Evolutionary conservation across 2,888 invertebrate species (phyloP), one percentile per base, ranked within the genome.

Genomic region (Acleris emargana): DNA sequence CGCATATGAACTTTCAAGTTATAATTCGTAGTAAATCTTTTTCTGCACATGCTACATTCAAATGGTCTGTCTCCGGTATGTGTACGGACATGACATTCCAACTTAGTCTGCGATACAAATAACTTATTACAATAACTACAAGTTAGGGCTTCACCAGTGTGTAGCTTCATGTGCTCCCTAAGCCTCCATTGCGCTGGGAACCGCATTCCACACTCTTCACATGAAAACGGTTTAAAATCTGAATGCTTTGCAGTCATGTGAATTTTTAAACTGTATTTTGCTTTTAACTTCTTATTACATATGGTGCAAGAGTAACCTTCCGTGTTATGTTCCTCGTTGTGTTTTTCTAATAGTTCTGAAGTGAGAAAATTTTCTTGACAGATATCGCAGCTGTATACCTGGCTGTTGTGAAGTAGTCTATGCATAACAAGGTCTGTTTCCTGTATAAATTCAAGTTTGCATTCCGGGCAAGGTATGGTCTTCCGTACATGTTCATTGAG

Each of bases 141-240:
- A 1, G 54, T 49, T 5, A 64, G 32, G 11, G 52, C 49, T 18
- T 59, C 64, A 7, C 64, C 64, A 3, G 64, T 59, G 18, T 64
- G 64, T 9, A 64, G 5, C 20, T 64, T 64, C 64, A 64, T 59
- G n/a, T 64, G 64, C 17, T 64, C 59, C 17, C 54, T 47, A 6
- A 64, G 22, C 7, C 64, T 59, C 59, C 58, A 64, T 20, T 54
- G 59, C 6, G 64, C 59, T 28, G 64, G 54, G 6, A 64, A 64
- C 20, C 7, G 11, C 53, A 59, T 59, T n/a, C 47, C 42, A 1
- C 64, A 64, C 9, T 45, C 64, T 4, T 59, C 64, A 13, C 64
- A 64, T 1, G 64, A 59, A 20, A 54, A 64, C 4, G 64, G 64
- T n/a, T 64, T 25, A 1, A 54, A 43, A 0, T 42, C 22, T 1